Percentiles rank a stretch among this genome's conserved stretches.
phyloP scores from a whole-genome alignment of 2,113 vertebrate species.

The Acanthisitta chloris region DNA sequence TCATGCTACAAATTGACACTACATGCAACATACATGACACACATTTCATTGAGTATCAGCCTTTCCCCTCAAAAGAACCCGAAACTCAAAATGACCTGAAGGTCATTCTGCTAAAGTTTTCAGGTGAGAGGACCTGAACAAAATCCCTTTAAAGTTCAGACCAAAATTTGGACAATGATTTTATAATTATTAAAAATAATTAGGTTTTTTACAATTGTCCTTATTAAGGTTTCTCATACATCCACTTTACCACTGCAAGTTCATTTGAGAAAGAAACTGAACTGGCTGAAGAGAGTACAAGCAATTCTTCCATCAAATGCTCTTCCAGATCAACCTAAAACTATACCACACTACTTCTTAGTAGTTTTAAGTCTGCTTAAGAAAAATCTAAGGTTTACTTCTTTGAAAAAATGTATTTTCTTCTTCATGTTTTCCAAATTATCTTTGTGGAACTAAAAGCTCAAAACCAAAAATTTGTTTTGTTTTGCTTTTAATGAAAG shows the following conservation, averaged over 20 bases:
- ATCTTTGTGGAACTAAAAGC: background rate
- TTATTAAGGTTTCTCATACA: background rate
- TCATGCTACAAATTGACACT: background rate
- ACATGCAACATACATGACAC: background rate
- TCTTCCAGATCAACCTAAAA: background rate
- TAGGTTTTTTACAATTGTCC: rapidly evolving
- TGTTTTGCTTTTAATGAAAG: background rate
- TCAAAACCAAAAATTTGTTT: background rate
- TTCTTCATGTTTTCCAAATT: background rate
- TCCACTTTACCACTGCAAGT: background rate
- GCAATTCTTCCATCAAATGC: background rate
- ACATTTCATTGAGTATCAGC: background rate
- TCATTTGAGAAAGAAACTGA: background rate
- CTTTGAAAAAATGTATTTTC: background rate
- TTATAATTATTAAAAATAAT: background rate
- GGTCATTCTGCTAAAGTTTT: background rate
- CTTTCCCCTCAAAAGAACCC: rapidly evolving
- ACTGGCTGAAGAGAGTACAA: background rate
- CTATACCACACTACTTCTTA: background rate
- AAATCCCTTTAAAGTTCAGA: background rate
- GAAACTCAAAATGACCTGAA: background rate
- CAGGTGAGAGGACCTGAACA: background rate
- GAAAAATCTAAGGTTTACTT: background rate
- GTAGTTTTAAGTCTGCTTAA: background rate
- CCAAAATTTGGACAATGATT: background rate